A percentile compares a stretch with the other conserved stretches of the same genome.
Conservation (phyloP, 2,797 vertebrate species). For the Thalassophryne amazonica region DNA sequence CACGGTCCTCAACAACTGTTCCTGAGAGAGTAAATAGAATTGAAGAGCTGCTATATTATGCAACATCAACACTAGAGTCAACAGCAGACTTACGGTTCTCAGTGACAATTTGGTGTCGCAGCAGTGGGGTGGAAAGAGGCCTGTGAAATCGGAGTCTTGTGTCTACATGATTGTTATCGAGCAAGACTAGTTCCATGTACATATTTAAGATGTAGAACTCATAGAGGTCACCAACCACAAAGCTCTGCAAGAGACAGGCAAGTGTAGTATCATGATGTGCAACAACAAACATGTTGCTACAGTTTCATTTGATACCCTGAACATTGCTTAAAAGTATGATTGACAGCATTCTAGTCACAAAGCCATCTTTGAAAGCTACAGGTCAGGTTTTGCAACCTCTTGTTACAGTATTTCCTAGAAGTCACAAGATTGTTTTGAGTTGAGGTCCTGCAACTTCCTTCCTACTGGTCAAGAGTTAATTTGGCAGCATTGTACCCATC, state of each 20-base stretch:
- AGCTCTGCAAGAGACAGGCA: conserved; percentile 31
- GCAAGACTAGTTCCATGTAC: conserved; percentile 47
- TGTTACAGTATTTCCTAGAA: too few species aligned
- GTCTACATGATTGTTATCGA: conserved; percentile 7
- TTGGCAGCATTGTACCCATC: too few species aligned
- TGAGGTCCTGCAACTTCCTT: too few species aligned
- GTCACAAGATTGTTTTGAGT: too few species aligned
- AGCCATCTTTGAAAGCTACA: too few species aligned
- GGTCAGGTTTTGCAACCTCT: too few species aligned
- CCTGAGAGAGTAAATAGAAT: conserved; percentile 38
- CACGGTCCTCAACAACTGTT: conserved; percentile 53
- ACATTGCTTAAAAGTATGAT: too few species aligned
- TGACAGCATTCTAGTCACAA: too few species aligned
- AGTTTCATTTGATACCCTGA: too few species aligned
- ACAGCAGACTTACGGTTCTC: conserved; percentile 26
- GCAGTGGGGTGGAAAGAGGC: conserved; percentile 42
- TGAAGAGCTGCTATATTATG: not conserved
- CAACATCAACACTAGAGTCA: not conserved
- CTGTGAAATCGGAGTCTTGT: conserved; percentile 38
- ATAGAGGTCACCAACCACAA: conserved; percentile 12
- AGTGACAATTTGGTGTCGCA: conserved; percentile 5
- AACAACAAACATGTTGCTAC: too few species aligned
- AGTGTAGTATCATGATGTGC: not conserved
- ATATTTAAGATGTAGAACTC: conserved; percentile 52
- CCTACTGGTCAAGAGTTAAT: too few species aligned